Conservation (phyloP, 2,888 invertebrate genomes). For the Morinoia aosen region DNA sequence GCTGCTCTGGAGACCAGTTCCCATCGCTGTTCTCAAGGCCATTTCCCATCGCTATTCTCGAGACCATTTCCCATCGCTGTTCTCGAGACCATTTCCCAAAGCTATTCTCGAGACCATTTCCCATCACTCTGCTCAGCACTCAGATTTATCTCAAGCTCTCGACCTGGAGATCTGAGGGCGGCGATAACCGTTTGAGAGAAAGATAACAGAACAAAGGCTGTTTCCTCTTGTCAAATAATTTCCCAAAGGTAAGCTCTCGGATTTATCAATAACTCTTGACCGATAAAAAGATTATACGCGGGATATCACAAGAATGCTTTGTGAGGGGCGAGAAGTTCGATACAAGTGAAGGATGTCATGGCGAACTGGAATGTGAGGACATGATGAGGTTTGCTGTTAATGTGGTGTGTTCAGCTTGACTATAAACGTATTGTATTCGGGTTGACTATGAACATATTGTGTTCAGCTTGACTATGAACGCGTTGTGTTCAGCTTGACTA, state of each 20-base stretch:
- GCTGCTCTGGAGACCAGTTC: not conserved
- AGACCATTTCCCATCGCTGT: not conserved
- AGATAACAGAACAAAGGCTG: not conserved
- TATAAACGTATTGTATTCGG: too few species aligned
- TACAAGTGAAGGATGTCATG: not conserved
- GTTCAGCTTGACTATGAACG: too few species aligned
- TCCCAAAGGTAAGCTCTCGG: not conserved
- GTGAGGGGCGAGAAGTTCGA: not conserved
- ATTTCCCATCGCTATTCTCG: too few species aligned
- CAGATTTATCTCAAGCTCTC: not conserved
- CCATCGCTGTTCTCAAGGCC: not conserved
- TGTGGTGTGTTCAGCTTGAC: too few species aligned
- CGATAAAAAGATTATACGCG: not conserved
- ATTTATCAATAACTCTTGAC: slow-evolving; percentile 17
- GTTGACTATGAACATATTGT: too few species aligned
- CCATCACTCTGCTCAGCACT: not conserved
- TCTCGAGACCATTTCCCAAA: not conserved
- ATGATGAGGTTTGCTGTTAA: not conserved
- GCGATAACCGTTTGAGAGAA: not conserved
- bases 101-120: not conserved
- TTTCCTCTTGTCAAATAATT: not conserved
- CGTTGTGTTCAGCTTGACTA: too few species aligned
- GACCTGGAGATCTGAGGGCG: not conserved
- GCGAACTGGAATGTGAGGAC: too few species aligned
- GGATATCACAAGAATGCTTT: not conserved